Conservation (phyloP, 1,140 invertebrate species). For the Brachionus asplanchnoidis region DNA sequence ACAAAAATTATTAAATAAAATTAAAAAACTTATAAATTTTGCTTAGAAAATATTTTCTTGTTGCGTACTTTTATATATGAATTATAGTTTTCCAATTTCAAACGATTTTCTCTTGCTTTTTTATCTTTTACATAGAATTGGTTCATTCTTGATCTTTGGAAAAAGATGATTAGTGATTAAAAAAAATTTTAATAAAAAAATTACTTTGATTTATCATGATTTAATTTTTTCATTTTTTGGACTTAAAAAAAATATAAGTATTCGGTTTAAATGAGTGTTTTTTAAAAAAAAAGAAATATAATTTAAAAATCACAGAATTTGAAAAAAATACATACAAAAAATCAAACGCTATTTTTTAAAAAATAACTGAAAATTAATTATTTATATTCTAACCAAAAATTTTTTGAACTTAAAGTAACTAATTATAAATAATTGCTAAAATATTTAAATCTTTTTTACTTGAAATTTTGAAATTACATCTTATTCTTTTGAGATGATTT, state of each 20-base stretch:
- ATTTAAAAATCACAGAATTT: not conserved
- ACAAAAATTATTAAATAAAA: not conserved
- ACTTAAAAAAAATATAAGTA: not conserved
- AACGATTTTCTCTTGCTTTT: not conserved
- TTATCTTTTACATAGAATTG: not conserved
- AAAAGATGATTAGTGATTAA: not conserved
- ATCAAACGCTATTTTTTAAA: too few relatives aligned
- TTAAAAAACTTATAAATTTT: not conserved
- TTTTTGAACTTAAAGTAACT: too few relatives aligned
- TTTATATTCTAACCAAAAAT: too few relatives aligned
- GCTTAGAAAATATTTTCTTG: not conserved
- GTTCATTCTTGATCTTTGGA: not conserved
- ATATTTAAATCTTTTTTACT: not conserved
- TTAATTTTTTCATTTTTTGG: not conserved
- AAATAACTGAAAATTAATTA: too few relatives aligned
- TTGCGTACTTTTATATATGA: not conserved
- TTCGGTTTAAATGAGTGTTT: not conserved
- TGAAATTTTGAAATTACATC: not conserved
- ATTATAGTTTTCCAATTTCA: not conserved
- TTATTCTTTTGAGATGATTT: not conserved
- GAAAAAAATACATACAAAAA: not conserved
- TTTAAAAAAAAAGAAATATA: too few relatives aligned
- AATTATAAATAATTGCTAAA: too few relatives aligned
- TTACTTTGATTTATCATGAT: not conserved
- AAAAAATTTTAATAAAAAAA: not conserved